These are phyloP conservation scores for Gadopsis marmoratus DNA, from an alignment of 2,797 vertebrate species.

Conservation along the genomic window DNA sequence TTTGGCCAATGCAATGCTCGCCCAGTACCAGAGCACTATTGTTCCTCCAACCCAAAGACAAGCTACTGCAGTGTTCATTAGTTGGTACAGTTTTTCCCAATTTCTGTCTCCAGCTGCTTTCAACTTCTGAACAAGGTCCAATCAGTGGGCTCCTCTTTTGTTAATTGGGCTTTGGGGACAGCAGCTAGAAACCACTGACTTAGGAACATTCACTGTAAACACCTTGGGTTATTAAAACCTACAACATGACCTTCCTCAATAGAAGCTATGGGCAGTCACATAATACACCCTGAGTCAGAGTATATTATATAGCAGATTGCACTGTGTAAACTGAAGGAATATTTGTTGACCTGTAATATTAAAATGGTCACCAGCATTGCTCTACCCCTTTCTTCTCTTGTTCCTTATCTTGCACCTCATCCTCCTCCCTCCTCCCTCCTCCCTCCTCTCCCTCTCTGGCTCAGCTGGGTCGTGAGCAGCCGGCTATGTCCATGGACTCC, in stretches of 20 bases:
- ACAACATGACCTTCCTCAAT: slow-evolving; percentile 11
- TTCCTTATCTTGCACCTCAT: not conserved
- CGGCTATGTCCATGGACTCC: slow-evolving; percentile 97
- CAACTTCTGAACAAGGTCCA: no score
- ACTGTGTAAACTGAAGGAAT: not conserved
- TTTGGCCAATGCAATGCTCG: not conserved
- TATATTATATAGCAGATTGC: not conserved
- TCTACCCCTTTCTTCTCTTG: no score
- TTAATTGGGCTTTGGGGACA: no score
- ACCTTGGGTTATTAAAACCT: slow-evolving; percentile 4
- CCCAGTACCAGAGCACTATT: no score
- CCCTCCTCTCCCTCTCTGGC: not conserved
- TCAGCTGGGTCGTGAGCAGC: slow-evolving; percentile 94
- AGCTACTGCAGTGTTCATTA: no score
- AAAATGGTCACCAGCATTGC: not conserved
- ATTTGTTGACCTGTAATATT: slow-evolving; percentile 11
- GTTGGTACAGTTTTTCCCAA: not conserved
- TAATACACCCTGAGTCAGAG: not conserved
- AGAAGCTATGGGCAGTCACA: not conserved
- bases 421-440: not conserved
- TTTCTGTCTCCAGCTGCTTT: no score
- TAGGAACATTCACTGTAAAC: not conserved
- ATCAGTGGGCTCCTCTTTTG: no score
- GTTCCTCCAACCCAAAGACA: no score
- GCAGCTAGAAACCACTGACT: no score